phyloP scores from a whole-genome alignment of 2,888 invertebrate genomes.

The Cloeon dipterum region DNA sequence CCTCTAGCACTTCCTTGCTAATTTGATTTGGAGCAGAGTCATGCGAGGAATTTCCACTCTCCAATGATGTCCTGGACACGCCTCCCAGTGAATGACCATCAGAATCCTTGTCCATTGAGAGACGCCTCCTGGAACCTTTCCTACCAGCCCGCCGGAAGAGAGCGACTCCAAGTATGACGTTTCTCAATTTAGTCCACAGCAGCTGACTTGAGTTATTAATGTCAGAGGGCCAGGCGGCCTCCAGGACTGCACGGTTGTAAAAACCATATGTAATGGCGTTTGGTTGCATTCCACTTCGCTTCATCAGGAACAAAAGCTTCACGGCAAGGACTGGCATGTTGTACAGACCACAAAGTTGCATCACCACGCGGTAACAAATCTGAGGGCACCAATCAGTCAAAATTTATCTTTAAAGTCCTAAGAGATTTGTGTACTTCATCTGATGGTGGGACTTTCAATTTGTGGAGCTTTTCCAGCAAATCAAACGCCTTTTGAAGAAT shows the following conservation, averaged over 20 bases:
- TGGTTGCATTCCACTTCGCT: conserved; percentile 76
- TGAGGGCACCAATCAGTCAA: neutral
- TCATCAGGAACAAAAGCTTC: conserved; percentile 75
- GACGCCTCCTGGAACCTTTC: conserved; percentile 13
- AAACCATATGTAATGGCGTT: conserved; percentile 96
- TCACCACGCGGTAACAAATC: conserved; percentile 95
- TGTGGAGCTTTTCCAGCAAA: conserved; percentile 67
- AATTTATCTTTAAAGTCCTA: neutral
- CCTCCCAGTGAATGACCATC: conserved; percentile 11
- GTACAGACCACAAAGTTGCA: conserved; percentile 92
- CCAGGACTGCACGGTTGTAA: conserved; percentile 64
- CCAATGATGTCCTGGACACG: conserved; percentile 13
- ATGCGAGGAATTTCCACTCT: conserved; percentile 11
- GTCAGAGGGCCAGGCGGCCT: conserved; percentile 84
- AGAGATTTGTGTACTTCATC: conserved; percentile 44
- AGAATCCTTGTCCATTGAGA: conserved; percentile 10
- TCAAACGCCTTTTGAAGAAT: conserved; percentile 62
- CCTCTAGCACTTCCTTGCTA: neutral
- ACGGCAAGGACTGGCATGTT: conserved; percentile 87
- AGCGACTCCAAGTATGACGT: conserved; percentile 76
- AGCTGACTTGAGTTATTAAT: conserved; percentile 51
- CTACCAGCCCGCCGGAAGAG: conserved; percentile 63
- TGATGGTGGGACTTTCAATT: conserved; percentile 54
- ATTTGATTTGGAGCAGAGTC: conserved; percentile 4
- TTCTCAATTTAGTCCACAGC: conserved; percentile 77